A percentile compares a stretch with the other conserved stretches of the same genome.
Conservation (phyloP, 2,797 vertebrate species). For the Chaunax sp. region DNA sequence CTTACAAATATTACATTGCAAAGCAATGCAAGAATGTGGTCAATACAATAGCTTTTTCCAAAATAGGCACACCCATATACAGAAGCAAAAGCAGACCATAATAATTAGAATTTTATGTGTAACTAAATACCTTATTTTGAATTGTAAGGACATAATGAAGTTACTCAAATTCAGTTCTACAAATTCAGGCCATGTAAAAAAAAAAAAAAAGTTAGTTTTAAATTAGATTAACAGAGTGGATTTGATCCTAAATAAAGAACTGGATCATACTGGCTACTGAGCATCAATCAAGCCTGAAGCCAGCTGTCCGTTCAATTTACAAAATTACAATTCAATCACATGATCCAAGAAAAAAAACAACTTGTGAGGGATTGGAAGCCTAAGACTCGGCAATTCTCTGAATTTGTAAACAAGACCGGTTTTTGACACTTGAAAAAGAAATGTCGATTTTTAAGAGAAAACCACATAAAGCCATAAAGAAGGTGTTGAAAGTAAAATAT, state of each 20-base stretch:
- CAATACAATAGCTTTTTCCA: background rate
- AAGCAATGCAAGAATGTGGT: background rate
- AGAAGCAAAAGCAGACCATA: constrained; percentile 5
- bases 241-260: background rate
- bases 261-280: background rate
- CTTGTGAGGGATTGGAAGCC: too few species aligned
- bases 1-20: background rate
- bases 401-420: too few species aligned
- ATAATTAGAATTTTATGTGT: background rate
- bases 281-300: background rate
- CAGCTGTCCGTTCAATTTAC: too few species aligned
- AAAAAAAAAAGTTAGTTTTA: too few species aligned
- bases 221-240: too few species aligned
- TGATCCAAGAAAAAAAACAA: background rate
- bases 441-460: background rate
- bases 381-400: too few species aligned
- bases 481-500: background rate
- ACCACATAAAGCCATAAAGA: background rate
- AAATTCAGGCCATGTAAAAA: background rate
- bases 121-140: background rate
- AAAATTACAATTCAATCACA: background rate
- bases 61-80: background rate
- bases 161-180: background rate
- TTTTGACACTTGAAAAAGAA: too few species aligned
- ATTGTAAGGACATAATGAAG: background rate